Evolutionary conservation across 1,140 invertebrate genomes (phyloP).

Genomic region (Arion vulgaris): DNA sequence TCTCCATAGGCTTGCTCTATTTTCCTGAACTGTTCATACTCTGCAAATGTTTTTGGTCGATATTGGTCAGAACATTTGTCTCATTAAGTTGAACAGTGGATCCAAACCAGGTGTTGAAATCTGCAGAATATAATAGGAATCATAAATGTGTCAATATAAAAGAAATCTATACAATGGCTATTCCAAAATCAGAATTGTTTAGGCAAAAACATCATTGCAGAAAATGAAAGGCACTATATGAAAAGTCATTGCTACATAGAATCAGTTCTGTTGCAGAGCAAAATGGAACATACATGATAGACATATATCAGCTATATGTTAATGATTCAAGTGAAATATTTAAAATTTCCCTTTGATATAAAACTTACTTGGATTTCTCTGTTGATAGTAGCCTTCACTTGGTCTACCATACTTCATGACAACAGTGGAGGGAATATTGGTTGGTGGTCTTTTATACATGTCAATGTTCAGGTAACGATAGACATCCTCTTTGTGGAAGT

Average conservation of each 20-base stretch:
- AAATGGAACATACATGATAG: too few species aligned
- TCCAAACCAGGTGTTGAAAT: conserved; percentile 69
- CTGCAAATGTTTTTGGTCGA: conserved; percentile 63
- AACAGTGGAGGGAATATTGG: conserved; percentile 63
- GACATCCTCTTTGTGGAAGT: conserved; percentile 63
- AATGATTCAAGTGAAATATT: too few species aligned
- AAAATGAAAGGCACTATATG: too few species aligned
- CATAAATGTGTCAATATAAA: too few species aligned
- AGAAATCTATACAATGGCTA: too few species aligned
- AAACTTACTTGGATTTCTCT: conserved; percentile 67
- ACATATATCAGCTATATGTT: too few species aligned
- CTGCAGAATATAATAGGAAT: conserved; percentile 30
- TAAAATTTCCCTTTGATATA: too few species aligned
- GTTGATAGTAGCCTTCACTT: conserved; percentile 68
- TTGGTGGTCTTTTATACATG: conserved; percentile 67
- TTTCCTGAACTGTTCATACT: conserved; percentile 53
- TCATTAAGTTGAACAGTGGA: conserved; percentile 64
- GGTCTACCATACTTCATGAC: conserved; percentile 67
- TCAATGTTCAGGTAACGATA: conserved; percentile 67
- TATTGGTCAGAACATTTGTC: conserved; percentile 61
- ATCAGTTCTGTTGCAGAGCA: too few species aligned
- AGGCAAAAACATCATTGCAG: too few species aligned
- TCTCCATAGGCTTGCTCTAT: conserved; percentile 41
- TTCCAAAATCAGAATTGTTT: too few species aligned
- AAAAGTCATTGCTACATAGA: too few species aligned